phyloP scores from a whole-genome alignment of 2,888 invertebrate genomes.

The Periphyllus acericola region DNA sequence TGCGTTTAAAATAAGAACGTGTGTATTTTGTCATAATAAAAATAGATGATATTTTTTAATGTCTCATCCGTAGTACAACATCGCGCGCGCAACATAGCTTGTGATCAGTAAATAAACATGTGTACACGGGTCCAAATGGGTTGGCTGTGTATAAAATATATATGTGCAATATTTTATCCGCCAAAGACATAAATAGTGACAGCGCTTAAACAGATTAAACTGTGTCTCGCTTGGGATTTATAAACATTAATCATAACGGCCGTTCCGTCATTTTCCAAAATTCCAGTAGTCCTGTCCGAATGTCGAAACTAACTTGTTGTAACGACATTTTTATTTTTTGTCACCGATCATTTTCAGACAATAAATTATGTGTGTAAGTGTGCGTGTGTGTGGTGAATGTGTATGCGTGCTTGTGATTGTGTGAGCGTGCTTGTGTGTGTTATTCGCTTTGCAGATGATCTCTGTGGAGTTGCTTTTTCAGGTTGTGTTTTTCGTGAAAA shows the following conservation, averaged over 20 bases:
- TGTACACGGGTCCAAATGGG: background rate
- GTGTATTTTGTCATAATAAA: background rate
- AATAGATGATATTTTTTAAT: background rate
- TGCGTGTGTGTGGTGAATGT: background rate
- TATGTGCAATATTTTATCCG: slow-evolving; percentile 29
- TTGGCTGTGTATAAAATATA: too few relatives aligned
- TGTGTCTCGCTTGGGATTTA: background rate
- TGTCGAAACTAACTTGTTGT: background rate
- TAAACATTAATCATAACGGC: slow-evolving; percentile 43
- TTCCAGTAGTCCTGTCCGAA: slow-evolving; percentile 18
- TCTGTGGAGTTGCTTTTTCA: background rate
- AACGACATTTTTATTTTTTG: background rate
- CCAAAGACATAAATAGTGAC: slow-evolving; percentile 40
- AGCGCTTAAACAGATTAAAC: slow-evolving; percentile 53
- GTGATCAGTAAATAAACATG: background rate
- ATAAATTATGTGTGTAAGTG: background rate
- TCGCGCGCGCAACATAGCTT: background rate
- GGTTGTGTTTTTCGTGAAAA: background rate
- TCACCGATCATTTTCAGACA: background rate
- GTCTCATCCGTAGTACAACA: background rate
- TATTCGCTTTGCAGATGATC: background rate
- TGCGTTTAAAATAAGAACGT: background rate
- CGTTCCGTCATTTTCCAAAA: slow-evolving; percentile 44
- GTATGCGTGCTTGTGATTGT: too few relatives aligned
- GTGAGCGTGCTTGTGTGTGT: background rate